phyloP scores from a whole-genome alignment of 1,140 invertebrate species.

The Drosophila triauraria region DNA sequence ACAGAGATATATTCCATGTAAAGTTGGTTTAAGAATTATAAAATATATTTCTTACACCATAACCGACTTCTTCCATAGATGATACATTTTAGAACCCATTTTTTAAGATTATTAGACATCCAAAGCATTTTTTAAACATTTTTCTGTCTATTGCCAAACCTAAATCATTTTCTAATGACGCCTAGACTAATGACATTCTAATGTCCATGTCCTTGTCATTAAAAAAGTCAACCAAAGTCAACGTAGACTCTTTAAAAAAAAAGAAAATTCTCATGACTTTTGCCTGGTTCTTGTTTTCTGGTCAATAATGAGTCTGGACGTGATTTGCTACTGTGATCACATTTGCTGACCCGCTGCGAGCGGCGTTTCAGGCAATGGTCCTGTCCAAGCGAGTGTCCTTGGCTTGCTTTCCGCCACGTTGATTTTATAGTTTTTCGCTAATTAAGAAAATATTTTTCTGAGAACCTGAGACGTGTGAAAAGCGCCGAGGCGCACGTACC shows the following conservation, averaged over 20 bases:
- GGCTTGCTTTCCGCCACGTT: constrained; percentile 49
- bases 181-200: constrained; percentile 24
- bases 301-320: constrained; percentile 38
- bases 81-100: not conserved
- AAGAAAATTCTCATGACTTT: constrained; percentile 40
- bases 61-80: fast-evolving
- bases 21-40: not conserved
- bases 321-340: constrained; percentile 47
- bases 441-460: constrained; percentile 47
- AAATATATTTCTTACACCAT: not conserved
- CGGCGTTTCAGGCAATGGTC: constrained; percentile 28
- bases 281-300: constrained; percentile 22
- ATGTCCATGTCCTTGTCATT: constrained; percentile 17
- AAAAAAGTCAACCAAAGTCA: constrained; percentile 20
- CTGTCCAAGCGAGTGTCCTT: constrained; percentile 18
- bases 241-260: not conserved
- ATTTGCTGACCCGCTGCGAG: constrained; percentile 1
- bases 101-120: no score
- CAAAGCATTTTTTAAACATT: not conserved
- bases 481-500: constrained; percentile 61
- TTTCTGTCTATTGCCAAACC: not conserved
- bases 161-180: constrained; percentile 20
- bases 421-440: constrained; percentile 68
- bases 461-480: constrained; percentile 63
- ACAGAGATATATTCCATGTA: not conserved